Evolutionary conservation across 2,797 vertebrate species (phyloP).

Genomic region (Nyctibius grandis): DNA sequence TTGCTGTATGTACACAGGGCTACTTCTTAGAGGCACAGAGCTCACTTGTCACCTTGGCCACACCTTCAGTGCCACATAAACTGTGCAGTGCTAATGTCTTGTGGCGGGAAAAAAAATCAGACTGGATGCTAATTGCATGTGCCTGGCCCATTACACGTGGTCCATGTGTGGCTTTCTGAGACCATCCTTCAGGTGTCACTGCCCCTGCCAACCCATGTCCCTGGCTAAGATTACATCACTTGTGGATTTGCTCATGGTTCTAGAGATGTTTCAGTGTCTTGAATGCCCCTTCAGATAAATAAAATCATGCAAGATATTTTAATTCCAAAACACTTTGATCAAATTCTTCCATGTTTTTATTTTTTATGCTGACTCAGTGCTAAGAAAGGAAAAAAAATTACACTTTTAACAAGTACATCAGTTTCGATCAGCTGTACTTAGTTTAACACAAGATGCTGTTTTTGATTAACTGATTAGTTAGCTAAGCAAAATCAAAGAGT

Average conservation of each 20-base stretch:
- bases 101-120: background rate
- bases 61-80: background rate
- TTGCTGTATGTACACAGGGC: background rate
- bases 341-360: background rate
- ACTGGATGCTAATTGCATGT: background rate
- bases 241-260: background rate
- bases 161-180: background rate
- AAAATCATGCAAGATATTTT: background rate
- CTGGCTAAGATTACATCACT: background rate
- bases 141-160: rapidly evolving
- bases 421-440: background rate
- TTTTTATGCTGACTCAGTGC: background rate
- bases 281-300: background rate
- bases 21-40: background rate
- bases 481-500: background rate
- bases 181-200: background rate
- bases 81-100: background rate
- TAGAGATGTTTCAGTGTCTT: background rate
- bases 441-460: background rate
- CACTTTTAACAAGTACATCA: background rate
- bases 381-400: background rate
- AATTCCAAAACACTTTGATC: background rate
- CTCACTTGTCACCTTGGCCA: background rate
- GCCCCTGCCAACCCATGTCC: background rate
- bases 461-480: background rate